phyloP scores from a whole-genome alignment of 2,888 invertebrate genomes.

The Dinocampus coccinellae region DNA sequence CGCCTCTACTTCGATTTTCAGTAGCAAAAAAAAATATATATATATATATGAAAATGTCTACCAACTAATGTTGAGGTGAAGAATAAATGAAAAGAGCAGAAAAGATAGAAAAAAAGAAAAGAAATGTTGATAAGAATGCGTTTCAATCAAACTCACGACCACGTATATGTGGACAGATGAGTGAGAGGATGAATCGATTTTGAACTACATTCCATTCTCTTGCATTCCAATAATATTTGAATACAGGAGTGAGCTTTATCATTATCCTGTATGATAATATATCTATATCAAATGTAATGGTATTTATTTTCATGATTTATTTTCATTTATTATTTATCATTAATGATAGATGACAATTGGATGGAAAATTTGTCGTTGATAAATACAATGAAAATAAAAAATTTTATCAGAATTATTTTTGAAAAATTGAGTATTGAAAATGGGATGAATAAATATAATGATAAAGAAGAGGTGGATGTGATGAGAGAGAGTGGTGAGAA shows the following conservation, averaged over 20 bases:
- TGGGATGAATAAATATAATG: no score
- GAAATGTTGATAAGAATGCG: constrained; percentile 7
- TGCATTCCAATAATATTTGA: constrained; percentile 28
- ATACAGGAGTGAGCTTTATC: background rate
- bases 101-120: constrained; percentile 1
- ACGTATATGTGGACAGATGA: background rate
- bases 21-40: background rate
- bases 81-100: background rate
- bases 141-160: constrained; percentile 20
- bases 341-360: no score
- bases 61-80: background rate
- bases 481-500: no score
- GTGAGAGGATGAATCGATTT: no score
- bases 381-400: no score
- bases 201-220: constrained; percentile 21
- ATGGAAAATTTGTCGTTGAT: no score
- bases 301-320: constrained; percentile 11
- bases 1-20: background rate
- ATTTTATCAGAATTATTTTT: no score
- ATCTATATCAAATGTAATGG: background rate
- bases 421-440: no score
- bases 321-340: no score
- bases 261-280: background rate
- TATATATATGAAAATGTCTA: background rate
- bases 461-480: no score